Percentiles rank a stretch among this genome's conserved stretches.
Conservation (phyloP, 1,140 invertebrate genomes). For the Mylabris phalerata region DNA sequence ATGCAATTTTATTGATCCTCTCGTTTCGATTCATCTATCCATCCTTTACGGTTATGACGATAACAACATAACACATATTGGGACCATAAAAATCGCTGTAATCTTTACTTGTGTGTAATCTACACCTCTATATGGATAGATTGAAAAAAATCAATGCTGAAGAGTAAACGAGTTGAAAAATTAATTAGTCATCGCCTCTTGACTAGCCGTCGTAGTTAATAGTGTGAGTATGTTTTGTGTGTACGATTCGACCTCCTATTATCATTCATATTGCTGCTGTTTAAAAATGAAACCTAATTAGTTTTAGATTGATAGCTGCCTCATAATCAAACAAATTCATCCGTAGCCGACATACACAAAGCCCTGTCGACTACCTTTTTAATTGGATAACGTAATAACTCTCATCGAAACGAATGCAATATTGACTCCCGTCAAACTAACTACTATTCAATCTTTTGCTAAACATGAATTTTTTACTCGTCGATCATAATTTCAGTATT, state of each 20-base stretch:
- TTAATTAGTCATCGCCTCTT: slow-evolving; percentile 22
- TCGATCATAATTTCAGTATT: no score
- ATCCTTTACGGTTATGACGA: slow-evolving; percentile 18
- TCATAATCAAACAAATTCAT: slow-evolving; percentile 26
- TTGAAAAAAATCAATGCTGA: not conserved
- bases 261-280: slow-evolving; percentile 6
- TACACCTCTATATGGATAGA: no score
- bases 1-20: slow-evolving; percentile 17
- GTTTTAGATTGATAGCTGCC: slow-evolving; percentile 27
- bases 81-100: slow-evolving; percentile 16
- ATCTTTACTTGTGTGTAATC: not conserved
- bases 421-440: slow-evolving; percentile 1
- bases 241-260: no score
- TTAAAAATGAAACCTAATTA: slow-evolving; percentile 31
- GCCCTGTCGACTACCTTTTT: slow-evolving; percentile 22
- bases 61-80: slow-evolving; percentile 13
- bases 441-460: slow-evolving; percentile 1
- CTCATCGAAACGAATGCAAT: slow-evolving; percentile 7
- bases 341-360: slow-evolving; percentile 17
- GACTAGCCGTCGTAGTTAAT: not conserved
- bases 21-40: slow-evolving; percentile 13
- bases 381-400: slow-evolving; percentile 21
- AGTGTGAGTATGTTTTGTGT: not conserved
- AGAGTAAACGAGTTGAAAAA: slow-evolving; percentile 23
- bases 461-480: no score